Evolutionary conservation across 2,888 invertebrate species (phyloP).

Genomic region (Nezara viridula): DNA sequence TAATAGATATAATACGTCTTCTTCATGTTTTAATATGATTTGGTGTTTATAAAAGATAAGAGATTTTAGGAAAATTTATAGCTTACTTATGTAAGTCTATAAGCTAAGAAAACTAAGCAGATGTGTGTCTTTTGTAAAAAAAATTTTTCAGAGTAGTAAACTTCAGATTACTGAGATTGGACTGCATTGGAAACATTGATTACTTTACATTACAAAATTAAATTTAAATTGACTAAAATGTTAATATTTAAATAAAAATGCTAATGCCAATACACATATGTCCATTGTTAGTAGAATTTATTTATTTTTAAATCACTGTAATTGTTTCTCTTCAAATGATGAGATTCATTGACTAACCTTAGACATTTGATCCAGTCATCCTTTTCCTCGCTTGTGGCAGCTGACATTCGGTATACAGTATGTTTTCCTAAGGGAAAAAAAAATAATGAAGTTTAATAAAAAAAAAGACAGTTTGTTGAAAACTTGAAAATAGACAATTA

Average conservation of each 20-base stretch:
- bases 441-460: neutral
- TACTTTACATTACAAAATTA: no score
- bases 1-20: no score
- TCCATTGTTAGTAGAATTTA: neutral
- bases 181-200: no score
- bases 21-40: no score
- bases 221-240: neutral
- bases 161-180: no score
- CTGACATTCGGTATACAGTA: conserved; percentile 93
- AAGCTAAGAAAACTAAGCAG: no score
- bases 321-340: neutral
- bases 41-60: no score
- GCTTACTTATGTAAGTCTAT: no score
- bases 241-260: neutral
- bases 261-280: neutral
- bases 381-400: conserved; percentile 93
- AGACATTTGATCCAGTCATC: conserved; percentile 97
- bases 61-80: no score
- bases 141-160: no score
- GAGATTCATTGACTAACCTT: conserved; percentile 68
- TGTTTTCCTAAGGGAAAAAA: conserved; percentile 75
- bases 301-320: neutral
- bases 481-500: neutral
- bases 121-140: no score
- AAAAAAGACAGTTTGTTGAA: neutral